phyloP scores from a whole-genome alignment of 2,888 invertebrate genomes.

The Cylindroiulus punctatus region DNA sequence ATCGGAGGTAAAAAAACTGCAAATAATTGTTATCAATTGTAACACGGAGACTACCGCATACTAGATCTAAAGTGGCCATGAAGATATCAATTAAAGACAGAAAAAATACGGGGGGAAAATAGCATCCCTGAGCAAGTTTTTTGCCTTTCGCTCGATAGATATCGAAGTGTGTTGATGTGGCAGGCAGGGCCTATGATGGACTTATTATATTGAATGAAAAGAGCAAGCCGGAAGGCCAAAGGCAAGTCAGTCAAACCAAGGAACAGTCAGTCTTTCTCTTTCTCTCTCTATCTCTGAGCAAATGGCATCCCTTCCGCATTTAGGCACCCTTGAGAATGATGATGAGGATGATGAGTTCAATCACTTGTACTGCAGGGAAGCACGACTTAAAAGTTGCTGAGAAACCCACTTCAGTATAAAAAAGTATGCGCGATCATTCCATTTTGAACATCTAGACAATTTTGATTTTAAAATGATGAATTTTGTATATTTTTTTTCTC shows the following conservation, averaged over 20 bases:
- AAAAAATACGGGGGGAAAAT: background rate
- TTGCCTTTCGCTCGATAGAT: background rate
- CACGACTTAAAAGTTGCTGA: background rate
- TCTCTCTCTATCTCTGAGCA: background rate
- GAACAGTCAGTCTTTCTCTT: background rate
- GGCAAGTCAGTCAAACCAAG: slow-evolving; percentile 35
- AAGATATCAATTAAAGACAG: background rate
- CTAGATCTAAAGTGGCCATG: background rate
- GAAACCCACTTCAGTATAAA: too few relatives aligned
- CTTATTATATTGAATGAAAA: slow-evolving; percentile 35
- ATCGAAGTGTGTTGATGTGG: slow-evolving; percentile 31
- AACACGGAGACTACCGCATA: background rate
- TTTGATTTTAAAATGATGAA: too few relatives aligned
- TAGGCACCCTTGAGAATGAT: slow-evolving; percentile 1
- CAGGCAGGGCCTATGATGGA: slow-evolving; percentile 9
- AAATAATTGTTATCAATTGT: slow-evolving; percentile 1
- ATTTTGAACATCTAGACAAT: too few relatives aligned
- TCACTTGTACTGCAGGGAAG: slow-evolving; percentile 22
- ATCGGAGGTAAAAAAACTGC: background rate
- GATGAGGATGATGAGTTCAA: slow-evolving; percentile 17
- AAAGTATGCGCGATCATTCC: too few relatives aligned
- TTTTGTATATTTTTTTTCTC: too few relatives aligned
- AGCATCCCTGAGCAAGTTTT: slow-evolving; percentile 21
- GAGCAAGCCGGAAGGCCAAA: slow-evolving; percentile 41
- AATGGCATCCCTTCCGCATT: slow-evolving; percentile 10